These are phyloP conservation scores for Pseudochirops cupreus DNA, from an alignment of 2,797 vertebrate genomes.

Conservation along the genomic window DNA sequence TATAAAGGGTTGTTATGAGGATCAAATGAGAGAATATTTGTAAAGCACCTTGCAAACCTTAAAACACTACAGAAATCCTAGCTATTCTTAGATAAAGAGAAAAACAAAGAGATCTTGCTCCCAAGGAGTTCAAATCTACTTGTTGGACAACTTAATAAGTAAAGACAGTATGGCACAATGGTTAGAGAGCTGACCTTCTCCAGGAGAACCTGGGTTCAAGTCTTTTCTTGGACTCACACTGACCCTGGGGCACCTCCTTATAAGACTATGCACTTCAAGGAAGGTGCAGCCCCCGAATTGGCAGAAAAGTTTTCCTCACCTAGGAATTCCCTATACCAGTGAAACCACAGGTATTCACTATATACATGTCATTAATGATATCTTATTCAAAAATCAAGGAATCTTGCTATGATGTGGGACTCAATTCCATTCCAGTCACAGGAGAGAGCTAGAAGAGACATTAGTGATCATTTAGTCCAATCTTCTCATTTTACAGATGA, in stretches of 20 bases:
- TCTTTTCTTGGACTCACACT: background rate
- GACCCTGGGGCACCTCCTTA: background rate
- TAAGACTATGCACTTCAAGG: background rate
- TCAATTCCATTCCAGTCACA: background rate
- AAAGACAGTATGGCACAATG: background rate
- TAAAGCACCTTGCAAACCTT: background rate
- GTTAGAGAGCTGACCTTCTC: background rate
- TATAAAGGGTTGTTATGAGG: background rate
- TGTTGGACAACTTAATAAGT: background rate
- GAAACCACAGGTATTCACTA: background rate
- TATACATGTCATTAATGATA: background rate
- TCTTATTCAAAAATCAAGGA: background rate
- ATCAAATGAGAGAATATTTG: background rate
- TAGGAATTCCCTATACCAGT: background rate
- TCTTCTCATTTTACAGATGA: background rate
- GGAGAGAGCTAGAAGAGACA: background rate
- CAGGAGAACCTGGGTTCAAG: background rate
- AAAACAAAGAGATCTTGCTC: background rate
- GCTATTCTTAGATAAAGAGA: background rate
- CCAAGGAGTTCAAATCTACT: background rate
- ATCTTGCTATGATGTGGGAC: background rate
- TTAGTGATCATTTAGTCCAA: background rate
- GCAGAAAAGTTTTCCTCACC: background rate
- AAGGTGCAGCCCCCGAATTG: background rate
- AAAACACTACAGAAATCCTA: background rate